phyloP scores from a whole-genome alignment of 2,113 vertebrate genomes.

The Colossoma macropomum region DNA sequence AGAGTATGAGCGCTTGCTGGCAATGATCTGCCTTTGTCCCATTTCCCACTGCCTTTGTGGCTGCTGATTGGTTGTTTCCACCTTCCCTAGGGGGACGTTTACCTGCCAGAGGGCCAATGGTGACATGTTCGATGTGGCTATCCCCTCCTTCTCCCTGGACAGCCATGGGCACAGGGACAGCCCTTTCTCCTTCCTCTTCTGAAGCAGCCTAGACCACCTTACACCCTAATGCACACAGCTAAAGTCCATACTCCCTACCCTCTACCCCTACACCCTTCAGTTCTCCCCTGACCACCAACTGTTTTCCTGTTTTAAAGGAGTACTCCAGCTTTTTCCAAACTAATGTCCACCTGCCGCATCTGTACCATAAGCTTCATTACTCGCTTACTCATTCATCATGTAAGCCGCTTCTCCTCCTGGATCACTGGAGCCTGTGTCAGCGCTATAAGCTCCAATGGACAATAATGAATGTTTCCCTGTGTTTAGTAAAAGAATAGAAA shows the following conservation, averaged over 20 bases:
- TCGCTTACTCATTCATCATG: too few relatives aligned
- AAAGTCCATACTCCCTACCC: neutral
- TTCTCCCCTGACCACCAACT: neutral
- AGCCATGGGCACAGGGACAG: constrained; percentile 43
- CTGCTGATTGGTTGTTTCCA: constrained; percentile 49
- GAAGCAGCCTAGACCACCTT: constrained; percentile 1
- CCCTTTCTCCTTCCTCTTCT: constrained; percentile 52
- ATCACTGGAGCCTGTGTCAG: too few relatives aligned
- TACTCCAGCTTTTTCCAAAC: neutral
- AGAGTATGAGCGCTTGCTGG: neutral
- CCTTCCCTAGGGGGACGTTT: constrained; percentile 54
- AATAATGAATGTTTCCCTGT: too few relatives aligned
- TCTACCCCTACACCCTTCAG: neutral
- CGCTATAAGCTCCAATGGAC: too few relatives aligned
- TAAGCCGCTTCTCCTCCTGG: too few relatives aligned
- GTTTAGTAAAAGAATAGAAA: too few relatives aligned
- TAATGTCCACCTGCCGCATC: neutral
- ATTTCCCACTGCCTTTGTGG: neutral
- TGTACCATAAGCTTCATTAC: too few relatives aligned
- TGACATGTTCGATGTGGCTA: constrained; percentile 55
- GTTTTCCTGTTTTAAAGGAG: neutral
- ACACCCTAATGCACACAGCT: neutral
- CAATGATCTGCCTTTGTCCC: neutral
- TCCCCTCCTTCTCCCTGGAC: constrained; percentile 58
- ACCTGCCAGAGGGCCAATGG: constrained; percentile 49